phyloP scores from a whole-genome alignment of 2,113 vertebrate genomes.

The Caretta caretta region DNA sequence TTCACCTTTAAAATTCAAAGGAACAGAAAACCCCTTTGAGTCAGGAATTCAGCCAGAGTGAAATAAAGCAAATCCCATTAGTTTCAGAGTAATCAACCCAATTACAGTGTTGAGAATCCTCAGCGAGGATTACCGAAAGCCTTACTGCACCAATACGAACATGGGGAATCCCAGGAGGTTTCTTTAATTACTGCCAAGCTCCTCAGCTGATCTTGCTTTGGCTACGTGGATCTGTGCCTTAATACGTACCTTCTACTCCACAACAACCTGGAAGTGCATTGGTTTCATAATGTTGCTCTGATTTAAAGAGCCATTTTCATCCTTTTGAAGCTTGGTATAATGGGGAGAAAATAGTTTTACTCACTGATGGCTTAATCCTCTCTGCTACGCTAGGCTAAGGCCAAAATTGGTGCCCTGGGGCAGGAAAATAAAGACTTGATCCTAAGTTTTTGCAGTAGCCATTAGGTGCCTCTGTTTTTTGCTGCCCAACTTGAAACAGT shows the following conservation, averaged over 20 bases:
- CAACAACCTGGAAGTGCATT: not conserved
- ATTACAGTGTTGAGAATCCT: not conserved
- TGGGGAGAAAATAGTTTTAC: not conserved
- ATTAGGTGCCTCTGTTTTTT: not conserved
- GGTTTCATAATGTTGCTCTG: not conserved
- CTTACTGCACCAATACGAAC: not conserved
- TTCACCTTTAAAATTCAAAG: constrained; percentile 5
- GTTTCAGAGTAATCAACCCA: not conserved
- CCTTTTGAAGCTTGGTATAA: not conserved
- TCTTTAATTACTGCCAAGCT: not conserved
- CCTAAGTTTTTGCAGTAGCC: not conserved
- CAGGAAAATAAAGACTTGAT: not conserved
- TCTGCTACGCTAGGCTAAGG: not conserved
- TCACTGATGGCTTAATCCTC: not conserved
- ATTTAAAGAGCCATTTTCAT: not conserved
- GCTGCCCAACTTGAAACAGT: not conserved
- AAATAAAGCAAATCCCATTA: not conserved
- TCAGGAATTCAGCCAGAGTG: not conserved
- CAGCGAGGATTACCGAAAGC: not conserved
- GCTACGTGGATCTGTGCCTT: not conserved
- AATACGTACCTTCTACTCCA: not conserved
- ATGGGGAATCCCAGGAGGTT: not conserved
- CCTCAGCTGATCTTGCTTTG: not conserved
- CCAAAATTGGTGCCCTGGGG: not conserved
- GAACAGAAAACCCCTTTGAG: not conserved